Percentiles rank a stretch among this genome's conserved stretches.
phyloP scores from a whole-genome alignment of 2,113 vertebrate genomes.

The Python bivittatus region DNA sequence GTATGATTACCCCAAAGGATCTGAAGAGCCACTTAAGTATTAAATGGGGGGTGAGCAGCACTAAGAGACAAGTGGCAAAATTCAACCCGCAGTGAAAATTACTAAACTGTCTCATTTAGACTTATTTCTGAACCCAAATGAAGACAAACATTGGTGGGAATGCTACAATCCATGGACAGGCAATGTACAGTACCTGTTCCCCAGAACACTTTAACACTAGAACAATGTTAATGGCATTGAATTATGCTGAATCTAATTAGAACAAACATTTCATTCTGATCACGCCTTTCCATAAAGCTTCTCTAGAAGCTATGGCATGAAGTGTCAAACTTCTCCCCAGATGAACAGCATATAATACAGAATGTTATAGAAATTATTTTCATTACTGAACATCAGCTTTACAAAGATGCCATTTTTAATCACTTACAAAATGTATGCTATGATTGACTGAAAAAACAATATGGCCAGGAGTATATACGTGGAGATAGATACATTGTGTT shows the following conservation, averaged over 20 bases:
- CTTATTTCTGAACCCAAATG: slow-evolving; percentile 5
- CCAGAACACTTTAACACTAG: not conserved
- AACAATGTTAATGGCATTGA: not conserved
- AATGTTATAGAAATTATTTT: not conserved
- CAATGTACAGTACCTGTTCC: not conserved
- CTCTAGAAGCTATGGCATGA: not conserved
- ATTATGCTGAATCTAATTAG: not conserved
- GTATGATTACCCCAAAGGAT: slow-evolving; percentile 33
- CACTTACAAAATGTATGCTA: not conserved
- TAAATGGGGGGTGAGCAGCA: not conserved
- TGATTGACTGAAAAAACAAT: not conserved
- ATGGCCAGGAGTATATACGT: not conserved
- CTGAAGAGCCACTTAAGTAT: not conserved
- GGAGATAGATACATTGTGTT: not conserved
- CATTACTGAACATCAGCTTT: not conserved
- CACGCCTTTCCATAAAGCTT: not conserved
- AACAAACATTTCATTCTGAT: not conserved
- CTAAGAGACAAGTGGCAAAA: not conserved
- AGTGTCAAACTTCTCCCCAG: not conserved
- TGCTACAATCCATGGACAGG: not conserved
- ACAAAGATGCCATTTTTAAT: not conserved
- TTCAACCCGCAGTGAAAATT: not conserved
- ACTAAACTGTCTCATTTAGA: accelerated
- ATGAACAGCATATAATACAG: not conserved
- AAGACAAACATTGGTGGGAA: not conserved